Base-by-base conservation (phyloP, 1,140 invertebrate species). In the Dufourea novaeangliae region DNA sequence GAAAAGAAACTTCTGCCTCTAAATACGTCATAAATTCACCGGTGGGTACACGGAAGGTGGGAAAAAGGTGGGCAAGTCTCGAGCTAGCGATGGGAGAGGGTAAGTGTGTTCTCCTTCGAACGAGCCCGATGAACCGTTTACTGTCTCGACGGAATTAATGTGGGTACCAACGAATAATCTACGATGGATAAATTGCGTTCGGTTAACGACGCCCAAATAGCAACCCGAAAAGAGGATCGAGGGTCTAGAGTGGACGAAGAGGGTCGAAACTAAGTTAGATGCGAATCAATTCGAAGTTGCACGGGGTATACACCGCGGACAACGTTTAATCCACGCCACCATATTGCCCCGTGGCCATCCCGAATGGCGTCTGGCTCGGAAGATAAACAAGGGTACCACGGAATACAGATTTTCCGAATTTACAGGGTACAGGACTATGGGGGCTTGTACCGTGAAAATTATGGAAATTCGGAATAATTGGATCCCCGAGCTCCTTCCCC, bases 381-480 rank as follows among this genome's bases (percentile, higher is more conserved):
- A 59, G 46, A 69, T 79, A 83, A 83, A 83, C 82, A 83, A 83
- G 66, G 68, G 27, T 44, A 41, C 66, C 64, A n/a, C 46, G 69
- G 70, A 74, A 83, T 83, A 83, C 75, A 78, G 81, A 83, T 83
- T 83, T 83, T 79, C 50, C 39, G 29, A 83, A 83, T 83, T 83
- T 67, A 71, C 81, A 27, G 37, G 39, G 54, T 61, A 46, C 75
- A 59, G 72, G 52, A 57, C 79, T 79, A 83, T 73, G n/a, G 69
- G n/a, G 64, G 11, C 52, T 66, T 44, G 68, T 73, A 73, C n/a
- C 25, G 70, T 52, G n/a, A 32, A 64, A 83, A 82, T 83, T 83
- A 83, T 83, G 76, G 82, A 83, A 83, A 83, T 83, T 70, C 29
- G 41, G 66, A 73, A 76, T 83, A 83, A 83, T 83, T 83, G 82